Conservation (phyloP, 2,797 vertebrate species). For the Thripadectes ignobilis region DNA sequence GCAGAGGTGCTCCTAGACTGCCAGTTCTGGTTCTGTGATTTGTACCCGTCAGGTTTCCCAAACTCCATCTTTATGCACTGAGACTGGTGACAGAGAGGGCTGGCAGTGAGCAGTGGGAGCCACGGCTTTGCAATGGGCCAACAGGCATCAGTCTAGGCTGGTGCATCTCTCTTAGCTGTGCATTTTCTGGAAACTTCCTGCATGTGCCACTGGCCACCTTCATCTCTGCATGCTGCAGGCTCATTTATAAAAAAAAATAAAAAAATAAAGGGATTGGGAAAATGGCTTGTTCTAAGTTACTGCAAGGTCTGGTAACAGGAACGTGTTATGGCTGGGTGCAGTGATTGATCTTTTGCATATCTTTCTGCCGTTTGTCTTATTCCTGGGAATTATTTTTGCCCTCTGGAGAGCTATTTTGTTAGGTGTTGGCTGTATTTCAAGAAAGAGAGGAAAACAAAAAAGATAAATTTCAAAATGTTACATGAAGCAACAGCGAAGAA, state of each 20-base stretch:
- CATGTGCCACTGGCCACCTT: not conserved
- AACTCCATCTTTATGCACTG: not conserved
- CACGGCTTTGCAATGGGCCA: not conserved
- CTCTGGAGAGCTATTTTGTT: not conserved
- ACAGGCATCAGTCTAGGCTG: accelerated
- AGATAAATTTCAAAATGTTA: not conserved
- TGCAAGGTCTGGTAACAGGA: not conserved
- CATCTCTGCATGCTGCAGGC: not conserved
- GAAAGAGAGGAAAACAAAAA: not conserved
- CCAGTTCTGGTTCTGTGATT: not conserved
- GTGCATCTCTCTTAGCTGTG: not conserved
- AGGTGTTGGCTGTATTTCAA: not conserved
- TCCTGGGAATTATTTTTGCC: not conserved
- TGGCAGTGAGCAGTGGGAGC: not conserved
- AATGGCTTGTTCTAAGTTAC: not conserved
- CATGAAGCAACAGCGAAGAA: not conserved
- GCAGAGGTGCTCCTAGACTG: not conserved
- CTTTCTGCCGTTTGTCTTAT: not conserved
- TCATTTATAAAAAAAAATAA: not conserved
- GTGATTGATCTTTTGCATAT: not conserved
- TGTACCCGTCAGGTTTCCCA: not conserved
- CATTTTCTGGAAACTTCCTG: not conserved
- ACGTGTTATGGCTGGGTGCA: not conserved
- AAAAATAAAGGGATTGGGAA: not conserved
- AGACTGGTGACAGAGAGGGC: not conserved